Conservation (phyloP, 1,140 invertebrate genomes). For the Zaprionus ghesquierei region DNA sequence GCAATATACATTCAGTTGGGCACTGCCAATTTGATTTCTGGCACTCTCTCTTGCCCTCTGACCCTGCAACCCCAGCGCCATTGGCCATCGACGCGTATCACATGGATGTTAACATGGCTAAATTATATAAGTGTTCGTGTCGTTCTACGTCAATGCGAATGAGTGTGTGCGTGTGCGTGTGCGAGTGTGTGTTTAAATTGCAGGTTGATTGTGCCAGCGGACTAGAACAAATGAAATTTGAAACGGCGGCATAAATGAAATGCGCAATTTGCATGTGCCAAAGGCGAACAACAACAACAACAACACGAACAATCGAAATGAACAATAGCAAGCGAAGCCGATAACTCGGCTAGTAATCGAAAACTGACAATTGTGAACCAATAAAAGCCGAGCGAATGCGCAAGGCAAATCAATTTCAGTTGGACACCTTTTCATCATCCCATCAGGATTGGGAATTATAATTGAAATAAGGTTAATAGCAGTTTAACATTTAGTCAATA, state of each 20-base stretch:
- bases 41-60: neutral
- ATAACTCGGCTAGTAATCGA: neutral
- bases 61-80: neutral
- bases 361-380: neutral
- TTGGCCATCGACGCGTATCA: slow-evolving; percentile 47
- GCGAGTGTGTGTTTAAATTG: slow-evolving; percentile 25
- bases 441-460: neutral
- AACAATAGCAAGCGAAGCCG: neutral
- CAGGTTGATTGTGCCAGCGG: slow-evolving; percentile 33
- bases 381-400: neutral
- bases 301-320: neutral
- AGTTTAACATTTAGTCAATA: no score
- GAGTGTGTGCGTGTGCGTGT: neutral
- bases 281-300: neutral
- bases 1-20: slow-evolving; percentile 51
- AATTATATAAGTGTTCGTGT: slow-evolving; percentile 48
- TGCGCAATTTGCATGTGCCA: slow-evolving; percentile 1
- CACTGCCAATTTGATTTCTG: slow-evolving; percentile 56
- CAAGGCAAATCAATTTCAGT: neutral
- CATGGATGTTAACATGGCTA: slow-evolving; percentile 60
- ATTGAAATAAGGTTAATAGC: neutral
- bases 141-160: neutral
- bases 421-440: neutral
- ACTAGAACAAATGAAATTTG: slow-evolving; percentile 46
- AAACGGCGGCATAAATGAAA: slow-evolving; percentile 30